A percentile compares a stretch with the other conserved stretches of the same genome.
phyloP scores from a whole-genome alignment of 1,140 invertebrate genomes.

The Neodiprion fabricii region DNA sequence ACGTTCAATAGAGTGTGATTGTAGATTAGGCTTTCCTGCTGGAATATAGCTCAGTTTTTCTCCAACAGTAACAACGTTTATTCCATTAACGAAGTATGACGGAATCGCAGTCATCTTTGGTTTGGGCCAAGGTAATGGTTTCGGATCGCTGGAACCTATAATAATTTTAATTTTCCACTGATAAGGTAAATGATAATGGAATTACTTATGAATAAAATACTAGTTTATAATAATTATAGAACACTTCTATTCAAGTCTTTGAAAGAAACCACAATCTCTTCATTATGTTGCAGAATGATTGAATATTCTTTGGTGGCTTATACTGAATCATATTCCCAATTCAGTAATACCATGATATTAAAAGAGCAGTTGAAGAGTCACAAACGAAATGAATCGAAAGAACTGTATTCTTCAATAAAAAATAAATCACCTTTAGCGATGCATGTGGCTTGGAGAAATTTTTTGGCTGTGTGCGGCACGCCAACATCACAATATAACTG shows the following conservation, averaged over 20 bases:
- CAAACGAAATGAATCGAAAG: too few species aligned
- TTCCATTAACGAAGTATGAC: conserved; percentile 25
- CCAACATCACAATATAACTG: conserved; percentile 58
- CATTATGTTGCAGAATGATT: too few species aligned
- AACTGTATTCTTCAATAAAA: not conserved
- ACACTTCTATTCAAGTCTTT: not conserved
- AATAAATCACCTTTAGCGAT: conserved; percentile 27
- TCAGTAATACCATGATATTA: too few species aligned
- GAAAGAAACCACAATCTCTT: too few species aligned
- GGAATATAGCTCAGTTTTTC: conserved; percentile 33
- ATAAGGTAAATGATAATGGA: too few species aligned
- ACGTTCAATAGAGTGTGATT: too few species aligned
- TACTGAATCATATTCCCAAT: too few species aligned
- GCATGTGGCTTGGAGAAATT: conserved; percentile 50
- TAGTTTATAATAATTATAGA: not conserved
- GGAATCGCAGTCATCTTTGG: not conserved
- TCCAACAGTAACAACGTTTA: conserved; percentile 34
- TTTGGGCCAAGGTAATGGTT: not conserved
- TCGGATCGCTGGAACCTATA: conserved; percentile 7
- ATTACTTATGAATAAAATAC: not conserved
- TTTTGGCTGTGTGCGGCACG: conserved; percentile 57
- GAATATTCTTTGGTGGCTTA: too few species aligned
- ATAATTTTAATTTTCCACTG: not conserved
- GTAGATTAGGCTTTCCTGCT: conserved; percentile 9
- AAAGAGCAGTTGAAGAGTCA: too few species aligned